phyloP scores from a whole-genome alignment of 2,888 invertebrate species.

The Thera britannica region DNA sequence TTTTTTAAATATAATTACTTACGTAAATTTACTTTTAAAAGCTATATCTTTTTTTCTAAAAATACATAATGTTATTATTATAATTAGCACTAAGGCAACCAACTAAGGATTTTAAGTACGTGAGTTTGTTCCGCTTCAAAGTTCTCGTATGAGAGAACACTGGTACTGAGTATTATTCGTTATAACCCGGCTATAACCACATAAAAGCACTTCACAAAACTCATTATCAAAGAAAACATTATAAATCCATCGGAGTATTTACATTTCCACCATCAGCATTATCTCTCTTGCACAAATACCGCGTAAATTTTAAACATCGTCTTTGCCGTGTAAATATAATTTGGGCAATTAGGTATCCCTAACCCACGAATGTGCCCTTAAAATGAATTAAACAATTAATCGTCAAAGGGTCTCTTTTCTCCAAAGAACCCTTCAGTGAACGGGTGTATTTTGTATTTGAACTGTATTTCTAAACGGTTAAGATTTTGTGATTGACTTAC shows the following conservation, averaged over 20 bases:
- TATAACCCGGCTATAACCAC: neutral
- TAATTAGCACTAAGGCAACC: too few relatives aligned
- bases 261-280: conserved; percentile 19
- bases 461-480: conserved; percentile 23
- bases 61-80: too few relatives aligned
- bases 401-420: conserved; percentile 48
- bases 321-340: conserved; percentile 25
- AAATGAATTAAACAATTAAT: conserved; percentile 62
- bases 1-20: too few relatives aligned
- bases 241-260: conserved; percentile 28
- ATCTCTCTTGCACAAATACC: conserved; percentile 31
- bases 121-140: neutral
- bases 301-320: too few relatives aligned
- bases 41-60: too few relatives aligned
- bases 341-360: conserved; percentile 30
- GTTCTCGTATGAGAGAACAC: neutral
- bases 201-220: conserved; percentile 6
- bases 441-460: conserved; percentile 25
- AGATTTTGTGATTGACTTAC: neutral
- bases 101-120: neutral
- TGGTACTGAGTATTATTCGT: neutral
- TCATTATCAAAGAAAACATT: conserved; percentile 16
- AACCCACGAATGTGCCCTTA: conserved; percentile 40
- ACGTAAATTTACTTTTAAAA: too few relatives aligned
- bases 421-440: conserved; percentile 37